Evolutionary conservation across 2,888 invertebrate species (phyloP).

Genomic region (Drosophila niveifrons): DNA sequence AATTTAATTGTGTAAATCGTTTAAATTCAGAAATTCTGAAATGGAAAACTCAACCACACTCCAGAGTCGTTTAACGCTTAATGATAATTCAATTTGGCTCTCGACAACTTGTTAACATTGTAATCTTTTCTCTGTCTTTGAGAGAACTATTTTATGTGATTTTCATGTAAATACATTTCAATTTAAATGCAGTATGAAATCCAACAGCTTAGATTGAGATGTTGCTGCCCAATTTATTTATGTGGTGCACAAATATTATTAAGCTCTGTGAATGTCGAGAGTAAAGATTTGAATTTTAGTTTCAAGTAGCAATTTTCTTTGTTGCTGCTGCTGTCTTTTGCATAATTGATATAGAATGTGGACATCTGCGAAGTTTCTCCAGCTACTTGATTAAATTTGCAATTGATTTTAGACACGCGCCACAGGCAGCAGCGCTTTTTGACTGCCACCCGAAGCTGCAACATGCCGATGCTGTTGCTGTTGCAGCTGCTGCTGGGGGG

Average conservation of each 20-base stretch:
- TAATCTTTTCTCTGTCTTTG: slow-evolving; percentile 34
- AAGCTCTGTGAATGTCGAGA: background rate
- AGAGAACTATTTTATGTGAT: slow-evolving; percentile 31
- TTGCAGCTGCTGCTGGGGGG: slow-evolving; percentile 3
- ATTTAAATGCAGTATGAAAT: slow-evolving; percentile 31
- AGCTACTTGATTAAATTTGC: slow-evolving; percentile 53
- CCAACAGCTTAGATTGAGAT: slow-evolving; percentile 5
- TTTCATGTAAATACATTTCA: slow-evolving; percentile 55
- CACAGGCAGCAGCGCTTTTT: slow-evolving; percentile 16
- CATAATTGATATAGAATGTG: slow-evolving; percentile 44
- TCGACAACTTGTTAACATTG: slow-evolving; percentile 17
- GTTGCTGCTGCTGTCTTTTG: background rate
- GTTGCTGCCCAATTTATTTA: slow-evolving; percentile 9
- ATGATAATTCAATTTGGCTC: slow-evolving; percentile 52
- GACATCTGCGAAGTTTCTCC: slow-evolving; percentile 43
- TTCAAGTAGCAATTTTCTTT: background rate
- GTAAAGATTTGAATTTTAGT: background rate
- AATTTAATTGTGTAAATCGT: slow-evolving; percentile 9
- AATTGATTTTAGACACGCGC: slow-evolving; percentile 60
- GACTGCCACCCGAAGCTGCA: slow-evolving; percentile 17
- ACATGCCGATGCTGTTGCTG: background rate
- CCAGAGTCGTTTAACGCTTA: slow-evolving; percentile 35
- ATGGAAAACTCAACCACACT: slow-evolving; percentile 14
- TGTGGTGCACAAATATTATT: background rate
- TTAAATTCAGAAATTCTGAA: slow-evolving; percentile 9